Percentiles rank a stretch among this genome's conserved stretches.
These are phyloP conservation scores for Augiades crinisus DNA, from an alignment of 2,888 invertebrate species.

Conservation along the genomic window DNA sequence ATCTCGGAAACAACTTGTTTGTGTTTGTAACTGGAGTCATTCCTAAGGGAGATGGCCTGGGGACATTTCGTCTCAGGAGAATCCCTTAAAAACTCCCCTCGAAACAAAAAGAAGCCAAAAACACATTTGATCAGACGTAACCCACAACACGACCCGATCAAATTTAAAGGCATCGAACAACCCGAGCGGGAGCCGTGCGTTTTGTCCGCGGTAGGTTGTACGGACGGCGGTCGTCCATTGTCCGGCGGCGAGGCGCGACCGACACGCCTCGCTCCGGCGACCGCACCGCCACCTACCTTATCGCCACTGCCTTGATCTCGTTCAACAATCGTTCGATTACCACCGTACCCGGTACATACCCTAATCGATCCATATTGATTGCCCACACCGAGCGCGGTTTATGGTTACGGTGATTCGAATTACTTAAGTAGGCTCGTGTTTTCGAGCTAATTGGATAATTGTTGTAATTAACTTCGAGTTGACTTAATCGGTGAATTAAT, in stretches of 20 bases:
- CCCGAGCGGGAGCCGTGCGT: neutral
- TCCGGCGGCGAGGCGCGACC: conserved; percentile 65
- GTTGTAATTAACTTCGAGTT: conserved; percentile 11
- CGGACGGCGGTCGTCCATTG: conserved; percentile 62
- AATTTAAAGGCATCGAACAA: too few species aligned
- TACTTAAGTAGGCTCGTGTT: conserved; percentile 8
- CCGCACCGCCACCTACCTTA: conserved; percentile 66
- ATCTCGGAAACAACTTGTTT: too few species aligned
- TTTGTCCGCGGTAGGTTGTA: neutral
- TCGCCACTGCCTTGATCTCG: conserved; percentile 62
- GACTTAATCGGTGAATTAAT: conserved; percentile 5
- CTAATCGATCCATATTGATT: conserved; percentile 17
- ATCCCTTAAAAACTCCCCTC: too few species aligned
- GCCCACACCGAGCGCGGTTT: conserved; percentile 2
- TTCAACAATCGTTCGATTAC: conserved; percentile 59
- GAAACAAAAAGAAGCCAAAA: too few species aligned
- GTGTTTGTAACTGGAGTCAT: too few species aligned
- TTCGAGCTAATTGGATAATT: conserved; percentile 15
- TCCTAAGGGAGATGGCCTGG: too few species aligned
- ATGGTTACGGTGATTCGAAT: neutral
- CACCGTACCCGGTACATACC: conserved; percentile 40
- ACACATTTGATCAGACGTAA: too few species aligned
- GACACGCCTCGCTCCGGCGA: conserved; percentile 73
- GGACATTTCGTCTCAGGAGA: too few species aligned
- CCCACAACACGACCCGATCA: too few species aligned